Evolutionary conservation across 2,797 vertebrate species (phyloP).

Genomic region (Propithecus deckenii): DNA sequence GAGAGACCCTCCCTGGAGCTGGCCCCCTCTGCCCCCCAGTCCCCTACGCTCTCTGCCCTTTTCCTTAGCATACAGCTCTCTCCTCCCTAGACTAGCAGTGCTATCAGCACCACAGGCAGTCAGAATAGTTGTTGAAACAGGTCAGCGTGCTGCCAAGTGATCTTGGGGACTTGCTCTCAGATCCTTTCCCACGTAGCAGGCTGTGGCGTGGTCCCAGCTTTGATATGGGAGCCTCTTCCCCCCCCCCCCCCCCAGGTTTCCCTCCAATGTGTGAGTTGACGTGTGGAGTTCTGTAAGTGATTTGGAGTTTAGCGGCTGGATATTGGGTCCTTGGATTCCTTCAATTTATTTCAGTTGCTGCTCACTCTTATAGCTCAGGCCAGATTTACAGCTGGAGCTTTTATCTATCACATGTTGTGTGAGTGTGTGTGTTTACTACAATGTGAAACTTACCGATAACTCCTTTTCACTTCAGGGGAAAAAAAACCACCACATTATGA

Average conservation of each 20-base stretch:
- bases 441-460: not conserved
- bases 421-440: not conserved
- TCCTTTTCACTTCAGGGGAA: not conserved
- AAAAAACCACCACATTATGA: not conserved
- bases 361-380: not conserved
- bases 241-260: not conserved
- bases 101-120: not conserved
- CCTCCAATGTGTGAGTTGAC: not conserved
- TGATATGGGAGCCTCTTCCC: not conserved
- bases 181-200: not conserved
- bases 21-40: not conserved
- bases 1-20: not conserved
- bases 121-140: not conserved
- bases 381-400: not conserved
- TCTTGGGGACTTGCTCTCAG: not conserved
- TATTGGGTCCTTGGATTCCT: not conserved
- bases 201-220: not conserved
- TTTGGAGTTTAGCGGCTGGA: not conserved
- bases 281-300: not conserved
- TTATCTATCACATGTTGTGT: not conserved
- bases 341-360: not conserved
- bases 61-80: not conserved
- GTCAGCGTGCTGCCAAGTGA: not conserved
- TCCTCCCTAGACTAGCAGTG: not conserved
- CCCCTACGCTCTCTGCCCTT: not conserved